phyloP scores from a whole-genome alignment of 2,113 vertebrate species.

The Ciconia stormi region DNA sequence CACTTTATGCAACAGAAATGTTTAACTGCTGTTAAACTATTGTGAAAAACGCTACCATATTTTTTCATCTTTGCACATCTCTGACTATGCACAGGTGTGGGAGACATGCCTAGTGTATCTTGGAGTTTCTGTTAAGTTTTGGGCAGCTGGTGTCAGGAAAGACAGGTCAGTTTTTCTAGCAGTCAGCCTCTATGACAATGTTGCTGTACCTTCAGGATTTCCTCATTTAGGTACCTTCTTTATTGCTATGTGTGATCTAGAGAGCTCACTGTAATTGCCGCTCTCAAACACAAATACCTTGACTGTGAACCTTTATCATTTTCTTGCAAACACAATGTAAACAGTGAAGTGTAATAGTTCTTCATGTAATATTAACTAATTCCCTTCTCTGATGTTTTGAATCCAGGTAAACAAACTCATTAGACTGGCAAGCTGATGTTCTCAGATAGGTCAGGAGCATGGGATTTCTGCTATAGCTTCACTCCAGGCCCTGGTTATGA shows the following conservation, averaged over 20 bases:
- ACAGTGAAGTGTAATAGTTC: neutral
- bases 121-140: neutral
- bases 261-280: neutral
- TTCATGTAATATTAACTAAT: neutral
- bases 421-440: neutral
- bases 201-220: neutral
- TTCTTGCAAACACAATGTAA: neutral
- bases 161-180: neutral
- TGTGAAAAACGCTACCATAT: neutral
- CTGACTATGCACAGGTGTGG: neutral
- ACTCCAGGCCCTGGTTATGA: neutral
- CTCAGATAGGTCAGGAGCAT: neutral
- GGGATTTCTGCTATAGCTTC: neutral
- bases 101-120: neutral
- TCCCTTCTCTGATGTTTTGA: neutral
- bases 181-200: neutral
- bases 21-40: neutral
- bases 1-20: neutral
- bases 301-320: neutral
- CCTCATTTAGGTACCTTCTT: neutral
- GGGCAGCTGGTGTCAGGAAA: neutral
- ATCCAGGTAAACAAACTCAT: neutral
- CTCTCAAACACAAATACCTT: neutral
- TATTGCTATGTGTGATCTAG: neutral
- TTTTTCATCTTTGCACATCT: neutral